Conservation (phyloP, 2,888 invertebrate genomes). For the Lepidocyrtinus sp. region DNA sequence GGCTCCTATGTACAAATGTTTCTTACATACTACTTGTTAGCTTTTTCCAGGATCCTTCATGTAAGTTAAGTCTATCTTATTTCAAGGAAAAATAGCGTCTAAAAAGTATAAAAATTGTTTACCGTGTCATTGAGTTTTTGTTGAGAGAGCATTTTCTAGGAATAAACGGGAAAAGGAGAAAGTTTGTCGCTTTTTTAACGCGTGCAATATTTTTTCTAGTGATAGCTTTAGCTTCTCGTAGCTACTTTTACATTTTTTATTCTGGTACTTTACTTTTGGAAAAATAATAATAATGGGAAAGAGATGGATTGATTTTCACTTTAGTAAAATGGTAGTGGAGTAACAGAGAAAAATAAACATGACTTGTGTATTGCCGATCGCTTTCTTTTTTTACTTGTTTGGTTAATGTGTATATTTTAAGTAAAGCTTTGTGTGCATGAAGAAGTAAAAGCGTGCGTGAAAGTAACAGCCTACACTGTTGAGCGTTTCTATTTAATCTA, state of each 20-base stretch:
- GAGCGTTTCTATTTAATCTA: slow-evolving; percentile 24
- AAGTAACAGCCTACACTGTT: not conserved
- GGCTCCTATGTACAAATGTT: too few species aligned
- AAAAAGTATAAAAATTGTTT: slow-evolving; percentile 11
- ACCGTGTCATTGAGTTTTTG: not conserved
- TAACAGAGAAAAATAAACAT: slow-evolving; percentile 43
- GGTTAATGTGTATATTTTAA: slow-evolving; percentile 24
- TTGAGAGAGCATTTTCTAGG: too few species aligned
- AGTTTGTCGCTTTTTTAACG: too few species aligned
- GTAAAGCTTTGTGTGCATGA: not conserved
- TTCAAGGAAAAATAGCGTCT: slow-evolving; percentile 1
- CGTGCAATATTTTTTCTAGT: too few species aligned
- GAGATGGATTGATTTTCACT: slow-evolving; percentile 46
- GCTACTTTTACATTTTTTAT: too few species aligned
- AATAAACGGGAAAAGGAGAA: too few species aligned
- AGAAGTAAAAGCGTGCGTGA: not conserved
- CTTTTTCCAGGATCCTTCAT: not conserved
- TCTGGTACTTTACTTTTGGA: too few species aligned
- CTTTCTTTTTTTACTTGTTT: too few species aligned
- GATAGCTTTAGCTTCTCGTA: too few species aligned
- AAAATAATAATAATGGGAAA: slow-evolving; percentile 33
- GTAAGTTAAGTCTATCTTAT: slow-evolving; percentile 10
- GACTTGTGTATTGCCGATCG: not conserved
- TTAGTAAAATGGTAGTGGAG: slow-evolving; percentile 32
- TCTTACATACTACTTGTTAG: not conserved